These are phyloP conservation scores for Xiphorhynchus elegans DNA, from an alignment of 2,113 vertebrate genomes.

Conservation along the genomic window DNA sequence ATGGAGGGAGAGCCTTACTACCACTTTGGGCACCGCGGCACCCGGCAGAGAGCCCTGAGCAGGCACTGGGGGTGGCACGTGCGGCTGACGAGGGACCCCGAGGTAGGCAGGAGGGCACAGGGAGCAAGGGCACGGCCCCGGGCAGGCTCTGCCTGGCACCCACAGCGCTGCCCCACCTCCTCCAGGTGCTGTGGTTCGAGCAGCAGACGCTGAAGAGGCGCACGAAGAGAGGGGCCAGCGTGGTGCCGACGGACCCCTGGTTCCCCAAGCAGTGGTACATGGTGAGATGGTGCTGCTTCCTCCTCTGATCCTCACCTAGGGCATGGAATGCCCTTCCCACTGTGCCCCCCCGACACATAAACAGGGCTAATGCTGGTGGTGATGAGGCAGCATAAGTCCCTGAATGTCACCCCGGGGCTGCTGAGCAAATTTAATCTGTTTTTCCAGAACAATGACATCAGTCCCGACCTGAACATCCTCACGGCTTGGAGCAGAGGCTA, in stretches of 20 bases:
- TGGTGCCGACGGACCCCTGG: slow-evolving; percentile 74
- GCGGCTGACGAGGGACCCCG: slow-evolving; percentile 70
- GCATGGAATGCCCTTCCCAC: neutral
- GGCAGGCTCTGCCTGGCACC: neutral
- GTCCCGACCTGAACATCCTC: slow-evolving; percentile 88
- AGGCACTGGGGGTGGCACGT: slow-evolving; percentile 71
- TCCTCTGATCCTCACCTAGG: neutral
- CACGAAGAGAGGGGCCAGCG: neutral
- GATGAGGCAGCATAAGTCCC: slow-evolving; percentile 13
- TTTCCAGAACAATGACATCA: slow-evolving; percentile 82
- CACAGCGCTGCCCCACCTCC: rapidly evolving
- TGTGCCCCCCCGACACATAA: rapidly evolving
- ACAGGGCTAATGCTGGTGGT: neutral
- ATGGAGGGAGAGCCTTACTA: slow-evolving; percentile 66
- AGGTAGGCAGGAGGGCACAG: slow-evolving; percentile 34
- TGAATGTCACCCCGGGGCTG: neutral
- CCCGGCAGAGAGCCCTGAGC: slow-evolving; percentile 59
- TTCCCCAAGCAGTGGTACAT: slow-evolving; percentile 82
- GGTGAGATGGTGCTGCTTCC: slow-evolving; percentile 47
- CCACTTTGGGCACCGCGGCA: slow-evolving; percentile 71
- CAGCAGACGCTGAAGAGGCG: slow-evolving; percentile 71
- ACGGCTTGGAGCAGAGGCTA: slow-evolving; percentile 90
- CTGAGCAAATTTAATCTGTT: neutral
- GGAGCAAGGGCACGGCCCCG: rapidly evolving
- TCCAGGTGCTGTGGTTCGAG: slow-evolving; percentile 79